Base-by-base conservation (phyloP, 2,113 vertebrate species). In the Motacilla tschutschensis region DNA sequence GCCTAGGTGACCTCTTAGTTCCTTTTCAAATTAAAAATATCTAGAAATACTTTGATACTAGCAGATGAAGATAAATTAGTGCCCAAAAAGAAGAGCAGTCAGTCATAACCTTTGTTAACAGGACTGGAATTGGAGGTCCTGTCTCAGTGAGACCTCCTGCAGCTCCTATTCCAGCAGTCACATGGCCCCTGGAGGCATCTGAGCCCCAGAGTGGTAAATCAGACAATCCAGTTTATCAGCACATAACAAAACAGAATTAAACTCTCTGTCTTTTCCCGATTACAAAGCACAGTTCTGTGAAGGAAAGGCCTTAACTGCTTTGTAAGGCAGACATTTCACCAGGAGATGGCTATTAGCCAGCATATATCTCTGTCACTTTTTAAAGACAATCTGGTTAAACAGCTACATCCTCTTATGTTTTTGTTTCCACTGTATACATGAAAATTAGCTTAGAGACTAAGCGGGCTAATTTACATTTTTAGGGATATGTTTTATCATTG, bases 351-450 rank as follows among this genome's bases (percentile, higher is more conserved):
- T 59, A 77, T 83, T 59, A 89, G 92, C 92, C 91, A 93, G 91
- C 79, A 66, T 29, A 43, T 82, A 90, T 87, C 85, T 79, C 72
- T 89, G 89, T 93, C 91, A 87, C 76, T 87, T 76, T 66, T 91
- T 74, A 33, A 66, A 92, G 88, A 93, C 92, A 92, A 95, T 94
- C 92, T 95, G 88, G 71, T 94, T 91, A 91, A 93, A 92, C 90
- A 92, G 94, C 92, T 93, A 92, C 81, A 90, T 94, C 86, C 73
- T 76, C 90, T 88, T 86, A 55, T 43, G 79, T 29, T 91, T 90
- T 93, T 95, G 93, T 91, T 88, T 91, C 88, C 60, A 90, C 64
- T 20, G 90, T 84, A 91, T 88, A 93, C 72, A 89, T 92, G 87
- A 95, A 95, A 95, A 95, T 94, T 76, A 94, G 92, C 88, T 90